phyloP scores from a whole-genome alignment of 2,797 vertebrate species.

The Tachyglossus aculeatus region DNA sequence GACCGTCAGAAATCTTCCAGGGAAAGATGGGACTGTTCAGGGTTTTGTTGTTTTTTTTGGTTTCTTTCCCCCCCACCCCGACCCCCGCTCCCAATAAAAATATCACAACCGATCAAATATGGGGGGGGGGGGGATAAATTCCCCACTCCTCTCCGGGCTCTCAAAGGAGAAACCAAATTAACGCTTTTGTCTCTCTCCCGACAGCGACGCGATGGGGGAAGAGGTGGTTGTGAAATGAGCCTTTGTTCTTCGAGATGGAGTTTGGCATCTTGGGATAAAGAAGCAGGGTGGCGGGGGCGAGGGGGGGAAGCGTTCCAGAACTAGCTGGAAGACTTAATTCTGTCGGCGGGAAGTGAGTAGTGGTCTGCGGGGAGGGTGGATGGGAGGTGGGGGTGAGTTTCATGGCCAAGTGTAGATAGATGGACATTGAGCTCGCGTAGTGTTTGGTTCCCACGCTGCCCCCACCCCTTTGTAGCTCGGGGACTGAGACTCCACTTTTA shows the following conservation, averaged over 20 bases:
- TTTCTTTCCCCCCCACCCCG: conserved; percentile 28
- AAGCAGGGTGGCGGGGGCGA: no score
- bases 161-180: conserved; percentile 36
- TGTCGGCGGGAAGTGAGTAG: not conserved
- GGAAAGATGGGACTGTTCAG: conserved; percentile 57
- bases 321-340: conserved; percentile 8
- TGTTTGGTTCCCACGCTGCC: conserved; percentile 4
- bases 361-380: not conserved
- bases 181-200: conserved; percentile 29
- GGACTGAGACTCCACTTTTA: conserved; percentile 52
- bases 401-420: not conserved
- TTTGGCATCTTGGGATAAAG: conserved; percentile 26
- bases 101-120: conserved; percentile 43
- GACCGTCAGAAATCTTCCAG: conserved; percentile 47
- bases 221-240: conserved; percentile 46
- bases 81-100: conserved; percentile 20
- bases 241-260: conserved; percentile 10
- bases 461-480: conserved; percentile 54
- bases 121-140: conserved; percentile 31
- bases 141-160: conserved; percentile 23
- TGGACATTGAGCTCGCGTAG: not conserved
- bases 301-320: conserved; percentile 16
- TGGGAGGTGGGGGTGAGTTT: not conserved
- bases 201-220: not conserved
- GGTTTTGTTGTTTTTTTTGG: conserved; percentile 45